These are phyloP conservation scores for Alloscopus bannaensis DNA, from an alignment of 2,888 invertebrate genomes.

Conservation along the genomic window DNA sequence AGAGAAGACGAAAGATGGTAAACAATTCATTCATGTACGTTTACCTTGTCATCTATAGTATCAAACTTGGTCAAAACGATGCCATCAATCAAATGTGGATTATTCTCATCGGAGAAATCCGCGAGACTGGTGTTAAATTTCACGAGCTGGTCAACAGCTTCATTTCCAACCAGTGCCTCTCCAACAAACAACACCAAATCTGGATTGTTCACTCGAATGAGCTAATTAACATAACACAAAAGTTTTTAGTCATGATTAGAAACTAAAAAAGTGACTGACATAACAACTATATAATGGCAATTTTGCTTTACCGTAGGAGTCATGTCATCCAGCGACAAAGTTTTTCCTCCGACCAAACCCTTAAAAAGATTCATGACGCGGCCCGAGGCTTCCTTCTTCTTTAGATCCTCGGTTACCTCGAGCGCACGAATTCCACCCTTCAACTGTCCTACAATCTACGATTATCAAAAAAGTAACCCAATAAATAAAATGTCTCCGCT, in stretches of 20 bases:
- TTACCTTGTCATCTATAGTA: slow-evolving; percentile 98
- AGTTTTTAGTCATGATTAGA: neutral
- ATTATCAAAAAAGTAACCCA: slow-evolving; percentile 52
- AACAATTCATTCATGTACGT: neutral
- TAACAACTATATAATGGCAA: slow-evolving; percentile 89
- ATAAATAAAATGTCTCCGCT: no score
- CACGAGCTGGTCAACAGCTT: slow-evolving; percentile 98
- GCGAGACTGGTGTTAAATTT: slow-evolving; percentile 99
- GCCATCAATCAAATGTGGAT: slow-evolving; percentile 97
- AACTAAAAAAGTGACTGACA: neutral
- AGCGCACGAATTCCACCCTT: slow-evolving; percentile 88
- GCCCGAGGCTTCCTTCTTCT: slow-evolving; percentile 77
- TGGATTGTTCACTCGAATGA: slow-evolving; percentile 98
- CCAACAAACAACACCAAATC: slow-evolving; percentile 99
- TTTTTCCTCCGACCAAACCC: slow-evolving; percentile 92
- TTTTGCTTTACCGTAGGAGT: slow-evolving; percentile 94
- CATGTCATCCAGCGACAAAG: slow-evolving; percentile 87
- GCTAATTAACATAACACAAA: no score
- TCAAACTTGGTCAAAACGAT: slow-evolving; percentile 99
- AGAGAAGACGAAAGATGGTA: no score
- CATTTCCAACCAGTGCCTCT: slow-evolving; percentile 99
- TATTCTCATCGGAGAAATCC: slow-evolving; percentile 87
- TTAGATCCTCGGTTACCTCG: slow-evolving; percentile 84
- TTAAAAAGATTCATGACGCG: slow-evolving; percentile 74
- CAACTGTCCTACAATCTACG: slow-evolving; percentile 88